These are phyloP conservation scores for Thymelicus sylvestris DNA, from an alignment of 2,888 invertebrate genomes.

Conservation along the genomic window DNA sequence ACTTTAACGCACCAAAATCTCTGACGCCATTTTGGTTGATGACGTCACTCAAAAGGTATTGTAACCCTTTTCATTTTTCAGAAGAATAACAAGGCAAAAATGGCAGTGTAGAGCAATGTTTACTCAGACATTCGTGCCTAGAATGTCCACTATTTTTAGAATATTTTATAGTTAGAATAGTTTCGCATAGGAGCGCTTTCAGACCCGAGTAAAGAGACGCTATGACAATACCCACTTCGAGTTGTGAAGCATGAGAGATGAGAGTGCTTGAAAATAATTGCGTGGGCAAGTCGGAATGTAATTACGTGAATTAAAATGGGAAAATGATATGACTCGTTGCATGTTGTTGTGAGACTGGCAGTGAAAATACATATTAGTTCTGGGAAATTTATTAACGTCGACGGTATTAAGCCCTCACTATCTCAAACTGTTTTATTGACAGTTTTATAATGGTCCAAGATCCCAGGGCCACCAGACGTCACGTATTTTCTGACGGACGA, in stretches of 20 bases:
- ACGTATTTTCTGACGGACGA: no score
- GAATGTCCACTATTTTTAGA: conserved; percentile 2
- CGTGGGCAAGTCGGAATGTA: not conserved
- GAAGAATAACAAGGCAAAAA: not conserved
- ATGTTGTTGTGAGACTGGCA: not conserved
- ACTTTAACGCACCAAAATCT: no score
- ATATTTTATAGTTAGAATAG: not conserved
- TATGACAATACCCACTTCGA: conserved; percentile 6
- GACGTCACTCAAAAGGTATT: not conserved
- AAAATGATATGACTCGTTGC: not conserved
- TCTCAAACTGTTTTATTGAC: no score
- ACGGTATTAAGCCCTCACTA: no score
- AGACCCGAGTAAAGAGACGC: not conserved
- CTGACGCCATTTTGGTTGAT: not conserved
- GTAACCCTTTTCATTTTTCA: not conserved
- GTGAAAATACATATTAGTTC: not conserved
- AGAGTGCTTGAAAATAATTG: conserved; percentile 1
- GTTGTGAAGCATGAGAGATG: not conserved
- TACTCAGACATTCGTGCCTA: not conserved
- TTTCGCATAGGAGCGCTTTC: not conserved
- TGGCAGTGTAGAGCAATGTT: not conserved
- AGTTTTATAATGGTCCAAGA: no score
- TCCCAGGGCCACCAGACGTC: no score
- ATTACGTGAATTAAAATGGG: not conserved
- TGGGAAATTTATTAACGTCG: no score